These are phyloP conservation scores for Eulemur coronatus DNA, from an alignment of 2,797 vertebrate species.

Conservation along the genomic window DNA sequence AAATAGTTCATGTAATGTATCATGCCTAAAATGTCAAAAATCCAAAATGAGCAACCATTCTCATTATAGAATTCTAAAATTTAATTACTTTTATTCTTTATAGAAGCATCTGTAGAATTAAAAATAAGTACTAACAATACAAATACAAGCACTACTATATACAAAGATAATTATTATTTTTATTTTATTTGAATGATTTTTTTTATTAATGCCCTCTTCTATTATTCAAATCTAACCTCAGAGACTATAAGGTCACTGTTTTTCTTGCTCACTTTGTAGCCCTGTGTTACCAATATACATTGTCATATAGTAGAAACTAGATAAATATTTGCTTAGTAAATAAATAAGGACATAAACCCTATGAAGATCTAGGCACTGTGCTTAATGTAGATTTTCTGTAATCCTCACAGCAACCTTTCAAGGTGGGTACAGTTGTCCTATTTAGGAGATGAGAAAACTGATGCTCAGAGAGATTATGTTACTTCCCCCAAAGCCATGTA, in stretches of 20 bases:
- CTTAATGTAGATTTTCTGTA: neutral
- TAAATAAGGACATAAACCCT: neutral
- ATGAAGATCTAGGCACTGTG: neutral
- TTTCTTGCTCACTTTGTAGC: neutral
- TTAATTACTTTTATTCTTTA: neutral
- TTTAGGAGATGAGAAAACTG: neutral
- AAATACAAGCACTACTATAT: neutral
- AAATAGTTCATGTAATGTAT: neutral
- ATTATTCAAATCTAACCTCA: neutral
- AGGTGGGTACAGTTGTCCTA: neutral
- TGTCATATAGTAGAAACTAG: neutral
- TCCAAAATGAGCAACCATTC: neutral
- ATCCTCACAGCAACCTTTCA: neutral
- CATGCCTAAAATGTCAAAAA: neutral
- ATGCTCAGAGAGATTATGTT: neutral
- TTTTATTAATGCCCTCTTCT: neutral
- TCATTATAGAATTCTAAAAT: neutral
- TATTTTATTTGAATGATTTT: neutral
- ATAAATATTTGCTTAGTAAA: neutral
- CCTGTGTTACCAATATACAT: neutral
- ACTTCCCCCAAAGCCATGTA: neutral
- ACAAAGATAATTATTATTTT: neutral
- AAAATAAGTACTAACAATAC: neutral
- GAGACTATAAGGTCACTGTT: neutral
- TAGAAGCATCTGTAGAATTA: neutral